Percentiles rank a stretch among this genome's conserved stretches.
Evolutionary conservation across 2,888 invertebrate species (phyloP).

Genomic region (Catonia carolina): DNA sequence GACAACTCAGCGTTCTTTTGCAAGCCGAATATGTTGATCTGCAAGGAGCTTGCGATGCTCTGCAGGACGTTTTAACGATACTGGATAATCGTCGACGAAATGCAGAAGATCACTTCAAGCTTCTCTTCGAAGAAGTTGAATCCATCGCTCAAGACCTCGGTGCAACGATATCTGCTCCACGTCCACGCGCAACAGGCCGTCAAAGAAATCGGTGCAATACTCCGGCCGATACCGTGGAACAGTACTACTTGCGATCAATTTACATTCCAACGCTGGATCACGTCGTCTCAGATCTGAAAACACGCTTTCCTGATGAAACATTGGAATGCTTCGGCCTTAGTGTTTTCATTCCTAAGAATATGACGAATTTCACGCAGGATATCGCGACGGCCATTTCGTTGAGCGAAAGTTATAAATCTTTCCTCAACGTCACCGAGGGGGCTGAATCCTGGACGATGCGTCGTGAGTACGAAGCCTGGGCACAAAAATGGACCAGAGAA

Average conservation of each 20-base stretch:
- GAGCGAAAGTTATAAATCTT: no score
- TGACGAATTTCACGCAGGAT: no score
- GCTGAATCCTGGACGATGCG: no score
- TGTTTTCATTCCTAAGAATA: no score
- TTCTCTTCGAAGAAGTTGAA: slow-evolving; percentile 34
- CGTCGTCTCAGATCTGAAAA: slow-evolving; percentile 31
- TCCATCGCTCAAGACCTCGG: slow-evolving; percentile 34
- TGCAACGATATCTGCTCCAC: slow-evolving; percentile 29
- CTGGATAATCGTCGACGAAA: slow-evolving; percentile 33
- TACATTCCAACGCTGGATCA: slow-evolving; percentile 37
- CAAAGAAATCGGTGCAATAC: slow-evolving; percentile 30
- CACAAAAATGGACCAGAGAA: no score
- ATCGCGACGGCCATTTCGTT: no score
- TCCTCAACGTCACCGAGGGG: no score
- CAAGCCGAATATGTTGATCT: not conserved
- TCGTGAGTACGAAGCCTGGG: no score
- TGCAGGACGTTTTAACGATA: slow-evolving; percentile 30
- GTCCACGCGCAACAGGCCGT: slow-evolving; percentile 31
- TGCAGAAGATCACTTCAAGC: slow-evolving; percentile 31
- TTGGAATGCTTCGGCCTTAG: no score
- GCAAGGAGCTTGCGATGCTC: not conserved
- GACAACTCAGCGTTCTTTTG: not conserved
- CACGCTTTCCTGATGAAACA: slow-evolving; percentile 30
- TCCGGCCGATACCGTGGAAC: slow-evolving; percentile 30
- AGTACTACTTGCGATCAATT: slow-evolving; percentile 32